A percentile compares a stretch with the other conserved stretches of the same genome.
These are phyloP conservation scores for Aphidius gifuensis DNA, from an alignment of 1,140 invertebrate genomes.

Conservation along the genomic window DNA sequence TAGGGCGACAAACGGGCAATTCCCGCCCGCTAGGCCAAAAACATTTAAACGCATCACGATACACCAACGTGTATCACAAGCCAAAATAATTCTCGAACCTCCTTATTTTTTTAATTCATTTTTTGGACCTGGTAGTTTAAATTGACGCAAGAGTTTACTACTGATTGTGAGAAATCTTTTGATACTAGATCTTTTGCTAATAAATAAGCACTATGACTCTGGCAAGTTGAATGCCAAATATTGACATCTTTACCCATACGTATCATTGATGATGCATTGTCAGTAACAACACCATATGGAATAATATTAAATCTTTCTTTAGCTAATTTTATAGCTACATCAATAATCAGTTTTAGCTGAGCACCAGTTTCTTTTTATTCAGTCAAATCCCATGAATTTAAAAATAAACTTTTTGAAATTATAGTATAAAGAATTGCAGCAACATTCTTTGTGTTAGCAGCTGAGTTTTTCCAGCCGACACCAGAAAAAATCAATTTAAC, in stretches of 20 bases:
- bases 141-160: conserved; percentile 10
- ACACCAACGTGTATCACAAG: conserved; percentile 20
- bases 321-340: conserved; percentile 11
- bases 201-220: conserved; percentile 23
- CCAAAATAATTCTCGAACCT: conserved; percentile 17
- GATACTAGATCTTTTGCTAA: conserved; percentile 18
- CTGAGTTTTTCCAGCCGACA: conserved; percentile 8
- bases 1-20: too few species aligned
- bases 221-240: conserved; percentile 21
- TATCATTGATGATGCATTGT: conserved; percentile 24
- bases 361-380: not conserved
- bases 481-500: too few species aligned
- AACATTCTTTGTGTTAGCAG: conserved; percentile 10
- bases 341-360: conserved; percentile 3
- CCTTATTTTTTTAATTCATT: conserved; percentile 1
- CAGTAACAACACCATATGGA: conserved; percentile 20
- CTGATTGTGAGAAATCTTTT: conserved; percentile 3
- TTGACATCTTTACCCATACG: conserved; percentile 20
- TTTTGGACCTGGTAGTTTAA: conserved; percentile 12
- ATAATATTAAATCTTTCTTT: conserved; percentile 21
- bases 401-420: conserved; percentile 6
- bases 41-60: conserved; percentile 17
- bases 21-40: too few species aligned
- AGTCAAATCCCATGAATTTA: conserved; percentile 15
- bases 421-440: conserved; percentile 1